phyloP scores from a whole-genome alignment of 1,140 invertebrate genomes.

The Temnothorax curvispinosus region DNA sequence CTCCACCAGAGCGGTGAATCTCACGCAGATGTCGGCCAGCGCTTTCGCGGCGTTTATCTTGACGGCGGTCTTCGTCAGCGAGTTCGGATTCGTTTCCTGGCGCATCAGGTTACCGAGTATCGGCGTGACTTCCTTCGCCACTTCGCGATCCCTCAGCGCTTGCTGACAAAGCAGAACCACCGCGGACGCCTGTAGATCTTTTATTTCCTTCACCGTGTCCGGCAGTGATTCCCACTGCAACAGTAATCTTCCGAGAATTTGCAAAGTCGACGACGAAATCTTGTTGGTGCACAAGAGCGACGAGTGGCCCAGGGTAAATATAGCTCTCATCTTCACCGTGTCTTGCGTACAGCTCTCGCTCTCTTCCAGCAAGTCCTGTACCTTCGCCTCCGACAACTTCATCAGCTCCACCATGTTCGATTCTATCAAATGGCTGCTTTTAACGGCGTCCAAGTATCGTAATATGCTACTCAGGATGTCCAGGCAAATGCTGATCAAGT shows the following conservation, averaged over 20 bases:
- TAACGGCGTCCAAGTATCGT: constrained; percentile 65
- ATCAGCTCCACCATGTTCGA: constrained; percentile 76
- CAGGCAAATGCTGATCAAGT: constrained; percentile 76
- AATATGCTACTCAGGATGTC: constrained; percentile 78
- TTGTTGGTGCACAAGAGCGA: constrained; percentile 77
- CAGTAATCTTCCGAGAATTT: constrained; percentile 78
- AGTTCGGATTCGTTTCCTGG: constrained; percentile 63
- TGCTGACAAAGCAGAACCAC: constrained; percentile 81
- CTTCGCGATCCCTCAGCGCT: constrained; percentile 79
- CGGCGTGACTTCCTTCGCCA: constrained; percentile 82
- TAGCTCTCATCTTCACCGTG: constrained; percentile 75
- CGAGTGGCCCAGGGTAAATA: constrained; percentile 82
- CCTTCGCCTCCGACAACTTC: constrained; percentile 75
- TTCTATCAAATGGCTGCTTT: constrained; percentile 57
- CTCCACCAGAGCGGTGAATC: constrained; percentile 88
- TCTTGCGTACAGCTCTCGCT: constrained; percentile 55
- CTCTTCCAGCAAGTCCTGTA: constrained; percentile 75
- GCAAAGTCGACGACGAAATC: constrained; percentile 73
- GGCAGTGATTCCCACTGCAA: constrained; percentile 79
- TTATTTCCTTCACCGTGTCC: constrained; percentile 49
- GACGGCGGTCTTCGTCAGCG: constrained; percentile 82
- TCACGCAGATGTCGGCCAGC: constrained; percentile 88
- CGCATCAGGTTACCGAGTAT: constrained; percentile 80
- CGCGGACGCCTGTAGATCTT: constrained; percentile 77
- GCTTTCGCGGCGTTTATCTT: constrained; percentile 88